Conservation (phyloP, 2,113 vertebrate genomes). For the Serilophus lunatus region DNA sequence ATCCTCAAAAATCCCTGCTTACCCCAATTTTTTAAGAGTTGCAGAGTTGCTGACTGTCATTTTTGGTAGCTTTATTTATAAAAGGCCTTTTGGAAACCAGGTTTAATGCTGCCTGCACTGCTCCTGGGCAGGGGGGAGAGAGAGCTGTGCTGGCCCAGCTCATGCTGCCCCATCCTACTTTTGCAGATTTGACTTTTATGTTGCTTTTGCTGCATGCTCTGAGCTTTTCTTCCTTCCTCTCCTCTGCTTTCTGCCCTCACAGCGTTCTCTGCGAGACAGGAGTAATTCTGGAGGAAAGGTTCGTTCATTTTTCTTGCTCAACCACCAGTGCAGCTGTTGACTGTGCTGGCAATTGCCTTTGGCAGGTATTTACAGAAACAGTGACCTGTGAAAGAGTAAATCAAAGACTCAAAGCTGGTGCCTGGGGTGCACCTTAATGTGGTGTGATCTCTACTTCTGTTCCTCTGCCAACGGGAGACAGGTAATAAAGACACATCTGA, state of each 20-base stretch:
- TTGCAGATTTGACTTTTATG: background rate
- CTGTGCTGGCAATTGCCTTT: background rate
- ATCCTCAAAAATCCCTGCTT: background rate
- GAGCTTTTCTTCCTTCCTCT: background rate
- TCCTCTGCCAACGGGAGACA: background rate
- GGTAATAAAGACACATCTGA: background rate
- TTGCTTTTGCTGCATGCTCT: background rate
- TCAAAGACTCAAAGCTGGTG: background rate
- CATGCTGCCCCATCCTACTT: background rate
- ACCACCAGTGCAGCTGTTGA: background rate
- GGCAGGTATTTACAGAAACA: slow-evolving; percentile 10
- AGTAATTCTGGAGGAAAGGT: background rate
- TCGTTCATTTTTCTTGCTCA: background rate
- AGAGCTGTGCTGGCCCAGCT: background rate
- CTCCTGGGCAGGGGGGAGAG: background rate
- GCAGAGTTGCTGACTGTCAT: background rate
- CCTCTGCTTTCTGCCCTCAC: background rate
- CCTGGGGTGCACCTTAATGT: background rate
- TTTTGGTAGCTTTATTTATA: background rate
- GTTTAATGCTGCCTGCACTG: background rate
- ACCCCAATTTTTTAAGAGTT: background rate
- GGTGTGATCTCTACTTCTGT: background rate
- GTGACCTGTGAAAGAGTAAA: slow-evolving; percentile 20
- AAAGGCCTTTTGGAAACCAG: background rate
- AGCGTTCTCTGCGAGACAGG: background rate